A percentile compares a stretch with the other conserved stretches of the same genome.
These are phyloP conservation scores for Gymnocheta viridis DNA, from an alignment of 2,888 invertebrate species.

Conservation along the genomic window DNA sequence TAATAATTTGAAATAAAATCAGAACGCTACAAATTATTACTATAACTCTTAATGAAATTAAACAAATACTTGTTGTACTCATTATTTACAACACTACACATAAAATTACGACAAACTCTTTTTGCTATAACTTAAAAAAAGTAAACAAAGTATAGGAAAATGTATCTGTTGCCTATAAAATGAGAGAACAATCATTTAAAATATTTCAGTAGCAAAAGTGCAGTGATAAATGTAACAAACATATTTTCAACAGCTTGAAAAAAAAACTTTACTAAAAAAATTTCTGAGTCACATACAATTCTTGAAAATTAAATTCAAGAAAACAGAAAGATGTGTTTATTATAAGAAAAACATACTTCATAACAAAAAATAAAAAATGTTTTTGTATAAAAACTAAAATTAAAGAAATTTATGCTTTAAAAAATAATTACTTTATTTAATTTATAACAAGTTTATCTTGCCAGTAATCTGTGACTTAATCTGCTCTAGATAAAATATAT, in stretches of 20 bases:
- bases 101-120: background rate
- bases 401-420: too few species aligned
- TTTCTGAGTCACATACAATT: background rate
- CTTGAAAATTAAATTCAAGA: background rate
- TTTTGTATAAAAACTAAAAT: too few species aligned
- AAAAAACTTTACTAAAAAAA: background rate
- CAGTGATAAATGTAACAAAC: conserved; percentile 25
- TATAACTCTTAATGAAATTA: conserved; percentile 1
- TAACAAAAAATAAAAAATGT: too few species aligned
- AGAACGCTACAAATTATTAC: background rate
- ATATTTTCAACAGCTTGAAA: background rate
- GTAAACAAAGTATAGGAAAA: background rate
- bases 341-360: background rate
- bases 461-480: background rate
- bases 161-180: conserved; percentile 54
- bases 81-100: background rate
- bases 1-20: background rate
- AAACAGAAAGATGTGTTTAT: background rate
- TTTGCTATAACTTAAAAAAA: background rate
- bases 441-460: background rate
- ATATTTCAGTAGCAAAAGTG: conserved; percentile 53
- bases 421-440: too few species aligned
- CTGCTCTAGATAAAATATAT: background rate
- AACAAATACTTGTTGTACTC: background rate
- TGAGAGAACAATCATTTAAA: conserved; percentile 30